phyloP scores from a whole-genome alignment of 2,888 invertebrate species.

The Mamestra brassicae region DNA sequence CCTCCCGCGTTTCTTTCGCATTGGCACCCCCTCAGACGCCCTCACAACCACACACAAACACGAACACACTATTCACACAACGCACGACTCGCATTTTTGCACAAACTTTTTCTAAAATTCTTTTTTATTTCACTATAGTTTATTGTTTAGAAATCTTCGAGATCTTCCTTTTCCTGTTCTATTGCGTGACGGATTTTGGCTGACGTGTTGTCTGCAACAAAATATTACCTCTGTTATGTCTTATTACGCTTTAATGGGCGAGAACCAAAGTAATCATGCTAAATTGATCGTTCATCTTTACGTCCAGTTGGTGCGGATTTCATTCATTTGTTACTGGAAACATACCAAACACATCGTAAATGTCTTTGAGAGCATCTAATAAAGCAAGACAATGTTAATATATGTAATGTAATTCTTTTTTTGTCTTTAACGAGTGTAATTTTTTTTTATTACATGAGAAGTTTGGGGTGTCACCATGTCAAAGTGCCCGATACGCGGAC shows the following conservation, averaged over 20 bases:
- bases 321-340: constrained; percentile 46
- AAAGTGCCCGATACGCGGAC: no score
- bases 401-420: no score
- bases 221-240: constrained; percentile 68
- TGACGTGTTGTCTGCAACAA: constrained; percentile 81
- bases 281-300: constrained; percentile 60
- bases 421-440: no score
- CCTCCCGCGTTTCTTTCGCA: constrained; percentile 84
- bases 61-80: constrained; percentile 62
- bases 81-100: constrained; percentile 78
- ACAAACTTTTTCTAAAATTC: constrained; percentile 70
- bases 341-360: constrained; percentile 38
- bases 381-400: constrained; percentile 38
- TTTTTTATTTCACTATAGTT: constrained; percentile 80
- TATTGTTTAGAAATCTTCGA: constrained; percentile 78
- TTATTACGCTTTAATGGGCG: constrained; percentile 57
- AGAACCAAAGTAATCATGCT: constrained; percentile 59
- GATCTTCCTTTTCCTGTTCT: constrained; percentile 78
- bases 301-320: constrained; percentile 49
- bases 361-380: constrained; percentile 41
- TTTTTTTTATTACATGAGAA: no score
- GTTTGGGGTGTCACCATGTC: no score
- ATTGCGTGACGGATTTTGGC: constrained; percentile 74
- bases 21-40: constrained; percentile 74
- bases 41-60: constrained; percentile 68